phyloP scores from a whole-genome alignment of 2,797 vertebrate species.

The Spheniscus humboldti region DNA sequence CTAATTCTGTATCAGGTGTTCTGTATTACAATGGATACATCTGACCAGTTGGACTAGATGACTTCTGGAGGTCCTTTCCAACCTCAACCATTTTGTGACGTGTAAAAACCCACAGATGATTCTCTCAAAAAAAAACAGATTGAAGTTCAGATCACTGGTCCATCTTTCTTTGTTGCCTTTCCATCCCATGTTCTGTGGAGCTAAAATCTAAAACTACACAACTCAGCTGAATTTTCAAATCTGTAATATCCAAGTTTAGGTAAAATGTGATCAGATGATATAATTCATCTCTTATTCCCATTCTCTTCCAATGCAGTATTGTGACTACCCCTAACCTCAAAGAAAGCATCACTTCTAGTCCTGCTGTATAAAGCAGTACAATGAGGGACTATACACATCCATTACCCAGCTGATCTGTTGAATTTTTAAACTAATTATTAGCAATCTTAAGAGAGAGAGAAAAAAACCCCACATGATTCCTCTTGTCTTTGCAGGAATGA shows the following conservation, averaged over 20 bases:
- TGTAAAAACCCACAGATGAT: background rate
- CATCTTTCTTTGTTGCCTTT: background rate
- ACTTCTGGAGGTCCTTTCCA: background rate
- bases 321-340: background rate
- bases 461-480: background rate
- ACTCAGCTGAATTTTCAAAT: background rate
- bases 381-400: background rate
- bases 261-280: background rate
- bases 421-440: conserved; percentile 37
- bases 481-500: conserved; percentile 9
- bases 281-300: background rate
- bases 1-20: background rate
- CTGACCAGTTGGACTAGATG: background rate
- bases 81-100: background rate
- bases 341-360: background rate
- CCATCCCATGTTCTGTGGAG: background rate
- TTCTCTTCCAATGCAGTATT: background rate
- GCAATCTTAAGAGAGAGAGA: background rate
- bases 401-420: conserved; percentile 18
- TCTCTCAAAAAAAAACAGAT: background rate
- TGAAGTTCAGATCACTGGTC: background rate
- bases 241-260: background rate
- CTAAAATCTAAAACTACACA: background rate
- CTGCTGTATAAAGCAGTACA: background rate
- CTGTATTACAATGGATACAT: background rate